Base-by-base conservation (phyloP, 2,797 vertebrate species). In the Sebastes dallii region DNA sequence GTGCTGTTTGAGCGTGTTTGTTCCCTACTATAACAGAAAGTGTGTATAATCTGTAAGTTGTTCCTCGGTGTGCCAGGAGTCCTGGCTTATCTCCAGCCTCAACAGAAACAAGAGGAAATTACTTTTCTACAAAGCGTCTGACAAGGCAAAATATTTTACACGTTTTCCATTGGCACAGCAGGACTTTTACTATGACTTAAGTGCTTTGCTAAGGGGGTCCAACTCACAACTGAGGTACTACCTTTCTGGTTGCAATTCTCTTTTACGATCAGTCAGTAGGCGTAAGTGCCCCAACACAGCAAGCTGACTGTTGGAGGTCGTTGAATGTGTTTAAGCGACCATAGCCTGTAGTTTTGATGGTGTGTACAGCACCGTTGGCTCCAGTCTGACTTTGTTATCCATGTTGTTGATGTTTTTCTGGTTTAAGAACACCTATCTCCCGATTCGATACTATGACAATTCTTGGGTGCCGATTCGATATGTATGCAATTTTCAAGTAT, bases 41-140 rank as follows among this genome's bases (percentile, higher is more conserved):
- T 80, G 78, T 77, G 79, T 78, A n/a, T 84, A 82, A 85, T 80
- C 76, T 80, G 72, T 84, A 70, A 75, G 4, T 82, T 82, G 85
- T 75, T 79, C 67, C 75, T 80, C 34, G 18, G 72, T 86, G 66
- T 76, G 77, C 81, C 69, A 68, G 68, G 68, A 73, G 81, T 77
- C 70, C 52, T 79, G 78, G 86, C 82, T 91, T 84, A 88, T 90
- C 85, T 86, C 83, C 86, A 91, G 73, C 75, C 69, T 85, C 65
- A 60, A 71, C 82, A 78, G 87, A 92, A 91, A 92, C 85, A 80
- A 75, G 69, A 85, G 85, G 86, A 89, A 92, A 93, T 91, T 74
- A 89, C 84, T 88, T 92, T 88, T 86, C 79, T 91, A 70, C 81
- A 88, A 90, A 92, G 84, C 22, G 58, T 88, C 90, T 89, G 89